Percentiles rank a stretch among this genome's conserved stretches.
Evolutionary conservation across 2,113 vertebrate species (phyloP).

Genomic region (Pangasianodon gigas): DNA sequence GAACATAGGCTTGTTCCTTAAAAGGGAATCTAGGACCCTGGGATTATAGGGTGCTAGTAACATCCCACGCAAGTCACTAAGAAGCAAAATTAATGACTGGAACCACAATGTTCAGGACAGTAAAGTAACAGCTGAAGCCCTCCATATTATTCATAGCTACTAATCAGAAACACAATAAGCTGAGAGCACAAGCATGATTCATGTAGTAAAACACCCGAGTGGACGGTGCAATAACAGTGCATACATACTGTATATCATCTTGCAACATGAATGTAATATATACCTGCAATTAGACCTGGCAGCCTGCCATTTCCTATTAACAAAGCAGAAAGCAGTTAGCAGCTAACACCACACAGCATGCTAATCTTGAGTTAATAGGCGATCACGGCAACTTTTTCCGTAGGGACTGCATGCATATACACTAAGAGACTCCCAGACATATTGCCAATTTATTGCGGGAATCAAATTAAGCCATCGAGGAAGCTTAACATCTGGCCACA

Average conservation of each 20-base stretch:
- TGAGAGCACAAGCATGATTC: neutral
- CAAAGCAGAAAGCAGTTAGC: conserved; percentile 31
- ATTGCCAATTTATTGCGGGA: neutral
- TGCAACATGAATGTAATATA: conserved; percentile 1
- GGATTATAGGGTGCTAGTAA: neutral
- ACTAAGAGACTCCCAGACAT: conserved; percentile 3
- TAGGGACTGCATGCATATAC: neutral
- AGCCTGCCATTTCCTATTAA: conserved; percentile 28
- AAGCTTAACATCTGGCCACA: neutral
- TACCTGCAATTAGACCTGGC: conserved; percentile 29
- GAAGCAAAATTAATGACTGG: neutral
- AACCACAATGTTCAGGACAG: neutral
- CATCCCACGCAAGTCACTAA: neutral
- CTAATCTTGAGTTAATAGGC: conserved; percentile 20
- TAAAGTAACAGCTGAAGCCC: neutral
- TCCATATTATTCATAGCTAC: neutral
- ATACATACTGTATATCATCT: neutral
- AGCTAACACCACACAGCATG: conserved; percentile 6
- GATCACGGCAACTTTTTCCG: neutral
- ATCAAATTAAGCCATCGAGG: neutral
- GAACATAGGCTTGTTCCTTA: neutral
- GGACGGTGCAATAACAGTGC: neutral
- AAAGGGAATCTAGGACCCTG: neutral
- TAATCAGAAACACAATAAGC: neutral
- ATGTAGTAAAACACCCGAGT: conserved; percentile 6